Evolutionary conservation across 2,797 vertebrate species (phyloP).

Genomic region (Enteromius trimaculatus): DNA sequence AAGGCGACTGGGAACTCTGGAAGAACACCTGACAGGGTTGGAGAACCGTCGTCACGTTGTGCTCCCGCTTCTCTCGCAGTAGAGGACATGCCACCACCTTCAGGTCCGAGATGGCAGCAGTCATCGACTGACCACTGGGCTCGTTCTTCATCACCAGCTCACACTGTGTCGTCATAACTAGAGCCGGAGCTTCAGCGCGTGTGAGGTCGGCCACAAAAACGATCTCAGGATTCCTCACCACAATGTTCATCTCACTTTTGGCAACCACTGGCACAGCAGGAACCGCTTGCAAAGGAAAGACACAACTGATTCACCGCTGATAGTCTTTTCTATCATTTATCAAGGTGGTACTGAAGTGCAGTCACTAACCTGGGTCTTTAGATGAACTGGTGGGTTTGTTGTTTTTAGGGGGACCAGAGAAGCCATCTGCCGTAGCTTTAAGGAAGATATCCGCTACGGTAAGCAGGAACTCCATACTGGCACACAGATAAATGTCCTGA

Average conservation of each 20-base stretch:
- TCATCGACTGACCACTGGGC: conserved; percentile 80
- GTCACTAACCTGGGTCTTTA: conserved; percentile 83
- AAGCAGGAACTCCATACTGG: conserved; percentile 95
- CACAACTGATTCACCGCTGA: not conserved
- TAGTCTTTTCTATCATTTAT: not conserved
- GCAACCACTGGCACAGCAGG: conserved; percentile 70
- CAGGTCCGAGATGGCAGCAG: conserved; percentile 87
- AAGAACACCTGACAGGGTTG: conserved; percentile 93
- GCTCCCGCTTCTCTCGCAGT: conserved; percentile 83
- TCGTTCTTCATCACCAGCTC: conserved; percentile 84
- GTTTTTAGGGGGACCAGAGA: conserved; percentile 74
- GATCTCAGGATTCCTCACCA: conserved; percentile 93
- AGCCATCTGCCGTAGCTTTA: conserved; percentile 86
- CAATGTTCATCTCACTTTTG: conserved; percentile 86
- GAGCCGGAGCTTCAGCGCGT: conserved; percentile 88
- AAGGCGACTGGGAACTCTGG: conserved; percentile 76
- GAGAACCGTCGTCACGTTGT: conserved; percentile 89
- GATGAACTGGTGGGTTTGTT: conserved; percentile 71
- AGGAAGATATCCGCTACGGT: conserved; percentile 92
- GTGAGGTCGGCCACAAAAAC: conserved; percentile 97
- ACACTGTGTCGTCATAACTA: conserved; percentile 92
- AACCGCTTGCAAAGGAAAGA: conserved; percentile 66
- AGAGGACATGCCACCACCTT: conserved; percentile 94
- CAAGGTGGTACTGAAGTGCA: too few relatives aligned
- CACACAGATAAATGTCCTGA: conserved; percentile 93